Evolutionary conservation across 2,113 vertebrate species (phyloP), one percentile per base, ranked within the genome.

Genomic region (Myanophis thanlyinensis): DNA sequence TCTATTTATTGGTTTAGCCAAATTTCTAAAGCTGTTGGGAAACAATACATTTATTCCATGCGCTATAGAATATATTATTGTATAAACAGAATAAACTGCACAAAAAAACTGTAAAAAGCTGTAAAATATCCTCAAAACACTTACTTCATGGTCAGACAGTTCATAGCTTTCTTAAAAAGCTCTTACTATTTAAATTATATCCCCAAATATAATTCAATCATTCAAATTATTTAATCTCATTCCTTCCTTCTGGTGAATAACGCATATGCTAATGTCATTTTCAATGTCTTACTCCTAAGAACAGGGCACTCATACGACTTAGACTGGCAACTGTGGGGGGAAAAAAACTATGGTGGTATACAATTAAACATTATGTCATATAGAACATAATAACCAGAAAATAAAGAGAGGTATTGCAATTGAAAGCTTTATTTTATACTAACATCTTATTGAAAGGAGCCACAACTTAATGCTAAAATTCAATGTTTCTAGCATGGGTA

Each of bases 261-360:
- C 47, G 27, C 48, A 73, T 7, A 73, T 22, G 23, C n/a, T 46
- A 87, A 52, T 92, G 84, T 88, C 93, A 40, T 3, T 90, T 59
- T 90, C 12, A 35, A 93, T 80, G 73, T 20, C 46, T 48, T 40
- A 40, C n/a, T 80, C 30, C 4, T 40, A 20, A 56, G 80, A 54
- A 35, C 35, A 80, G 25, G 9, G 13, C 6, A 25, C 0, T 54
- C 53, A 10, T 22, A 30, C 12, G 91, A 13, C 0, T 0, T 8
- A 49, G 49, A 10, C 5, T n/a, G 3, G 62, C 51, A 3, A 89
- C 0, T 35, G 10, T 27, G 47, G 13, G 53, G 44, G 22, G 40
- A 49, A 9, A 52, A n/a, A 40, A 53, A 11, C 30, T 10, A 30
- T 40, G 10, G 51, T 53, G 22, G 11, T 86, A 47, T 18, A 53